Evolutionary conservation across 2,888 invertebrate genomes (phyloP).

Genomic region (Lysandra bellargus): DNA sequence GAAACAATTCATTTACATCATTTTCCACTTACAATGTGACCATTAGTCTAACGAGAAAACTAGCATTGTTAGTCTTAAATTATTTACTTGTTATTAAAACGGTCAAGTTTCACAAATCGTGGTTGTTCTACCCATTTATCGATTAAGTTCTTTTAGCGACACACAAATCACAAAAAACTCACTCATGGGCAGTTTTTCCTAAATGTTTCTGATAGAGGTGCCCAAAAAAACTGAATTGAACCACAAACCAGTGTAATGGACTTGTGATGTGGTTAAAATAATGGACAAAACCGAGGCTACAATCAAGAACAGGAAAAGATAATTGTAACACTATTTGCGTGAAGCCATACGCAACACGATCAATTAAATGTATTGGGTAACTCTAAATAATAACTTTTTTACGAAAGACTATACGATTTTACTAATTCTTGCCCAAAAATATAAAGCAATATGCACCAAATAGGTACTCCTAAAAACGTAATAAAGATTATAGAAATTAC

Average conservation of each 20-base stretch:
- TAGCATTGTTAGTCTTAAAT: background rate
- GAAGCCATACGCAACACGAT: background rate
- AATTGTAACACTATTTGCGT: constrained; percentile 12
- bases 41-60: background rate
- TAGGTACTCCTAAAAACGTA: too few relatives aligned
- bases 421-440: background rate
- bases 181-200: too few relatives aligned
- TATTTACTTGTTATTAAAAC: too few relatives aligned
- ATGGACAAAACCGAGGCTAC: background rate
- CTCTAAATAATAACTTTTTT: background rate
- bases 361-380: constrained; percentile 9
- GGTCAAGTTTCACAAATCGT: too few relatives aligned
- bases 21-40: constrained; percentile 12
- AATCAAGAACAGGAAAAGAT: constrained; percentile 5
- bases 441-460: too few relatives aligned
- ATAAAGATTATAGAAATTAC: too few relatives aligned
- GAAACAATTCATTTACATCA: constrained; percentile 21
- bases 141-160: too few relatives aligned
- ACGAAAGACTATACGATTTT: background rate
- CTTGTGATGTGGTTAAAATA: background rate
- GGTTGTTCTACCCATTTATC: too few relatives aligned
- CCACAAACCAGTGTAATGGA: background rate
- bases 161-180: too few relatives aligned
- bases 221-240: background rate
- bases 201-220: background rate